Evolutionary conservation across 2,888 invertebrate genomes (phyloP).

Genomic region (Volucella bombylans): DNA sequence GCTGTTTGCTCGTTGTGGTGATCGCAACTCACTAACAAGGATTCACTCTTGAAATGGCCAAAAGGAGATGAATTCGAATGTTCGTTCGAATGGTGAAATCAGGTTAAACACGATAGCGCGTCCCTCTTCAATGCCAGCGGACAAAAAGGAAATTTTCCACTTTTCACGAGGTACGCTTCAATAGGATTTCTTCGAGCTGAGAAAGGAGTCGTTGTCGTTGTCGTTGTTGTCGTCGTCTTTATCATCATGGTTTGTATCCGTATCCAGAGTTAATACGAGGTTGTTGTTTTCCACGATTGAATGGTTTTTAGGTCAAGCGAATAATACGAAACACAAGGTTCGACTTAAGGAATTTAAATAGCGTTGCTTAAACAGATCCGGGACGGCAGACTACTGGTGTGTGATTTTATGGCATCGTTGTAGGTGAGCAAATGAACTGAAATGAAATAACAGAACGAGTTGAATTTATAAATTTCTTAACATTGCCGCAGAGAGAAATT

Average conservation of each 20-base stretch:
- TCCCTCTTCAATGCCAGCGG: conserved; percentile 26
- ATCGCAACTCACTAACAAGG: conserved; percentile 43
- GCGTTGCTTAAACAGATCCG: conserved; percentile 18
- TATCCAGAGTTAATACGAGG: conserved; percentile 21
- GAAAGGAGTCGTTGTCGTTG: conserved; percentile 46
- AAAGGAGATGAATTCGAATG: conserved; percentile 51
- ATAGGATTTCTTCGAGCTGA: conserved; percentile 61
- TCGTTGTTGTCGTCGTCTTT: conserved; percentile 13
- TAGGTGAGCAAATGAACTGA: neutral
- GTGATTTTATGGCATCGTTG: neutral
- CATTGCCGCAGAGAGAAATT: neutral
- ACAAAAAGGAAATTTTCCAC: conserved; percentile 62
- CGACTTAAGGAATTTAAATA: conserved; percentile 37
- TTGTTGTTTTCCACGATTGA: conserved; percentile 45
- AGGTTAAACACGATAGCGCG: conserved; percentile 67
- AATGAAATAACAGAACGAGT: neutral
- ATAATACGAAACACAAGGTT: conserved; percentile 32
- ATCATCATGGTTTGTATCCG: neutral
- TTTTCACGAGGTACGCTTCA: conserved; percentile 33
- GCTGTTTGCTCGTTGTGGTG: conserved; percentile 20
- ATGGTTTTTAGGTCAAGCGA: conserved; percentile 60
- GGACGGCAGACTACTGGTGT: conserved; percentile 16
- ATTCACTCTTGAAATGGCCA: conserved; percentile 39
- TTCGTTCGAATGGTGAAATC: conserved; percentile 57
- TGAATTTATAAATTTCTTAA: neutral